These are phyloP conservation scores for Xiphydria camelus DNA, from an alignment of 2,888 invertebrate species.

Conservation along the genomic window DNA sequence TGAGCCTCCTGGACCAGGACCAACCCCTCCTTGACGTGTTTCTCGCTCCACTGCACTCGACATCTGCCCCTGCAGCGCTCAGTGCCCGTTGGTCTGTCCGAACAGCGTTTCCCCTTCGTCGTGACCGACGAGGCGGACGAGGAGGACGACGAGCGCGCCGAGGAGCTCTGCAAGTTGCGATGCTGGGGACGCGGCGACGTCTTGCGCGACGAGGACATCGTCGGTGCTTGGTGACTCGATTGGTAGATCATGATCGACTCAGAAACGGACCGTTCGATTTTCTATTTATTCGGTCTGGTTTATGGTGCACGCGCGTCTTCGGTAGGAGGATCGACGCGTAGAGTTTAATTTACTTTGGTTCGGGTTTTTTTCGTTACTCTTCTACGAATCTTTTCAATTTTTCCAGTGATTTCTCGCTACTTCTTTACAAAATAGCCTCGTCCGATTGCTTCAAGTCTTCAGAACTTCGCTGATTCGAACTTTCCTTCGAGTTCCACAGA, in stretches of 20 bases:
- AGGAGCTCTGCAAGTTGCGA: slow-evolving; percentile 39
- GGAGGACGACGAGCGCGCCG: slow-evolving; percentile 18
- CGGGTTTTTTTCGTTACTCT: no score
- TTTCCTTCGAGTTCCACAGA: no score
- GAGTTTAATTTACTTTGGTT: no score
- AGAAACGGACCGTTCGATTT: no score
- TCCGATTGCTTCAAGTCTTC: no score
- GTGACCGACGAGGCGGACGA: slow-evolving; percentile 32
- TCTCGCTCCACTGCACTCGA: slow-evolving; percentile 59
- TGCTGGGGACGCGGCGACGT: slow-evolving; percentile 49
- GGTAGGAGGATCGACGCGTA: no score
- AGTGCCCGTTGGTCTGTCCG: slow-evolving; percentile 20
- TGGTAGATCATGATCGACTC: slow-evolving; percentile 46
- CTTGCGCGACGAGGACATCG: slow-evolving; percentile 51
- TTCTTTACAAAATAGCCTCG: no score
- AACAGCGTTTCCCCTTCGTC: slow-evolving; percentile 25
- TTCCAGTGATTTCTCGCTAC: no score
- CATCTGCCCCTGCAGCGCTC: slow-evolving; percentile 47
- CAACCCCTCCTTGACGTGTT: slow-evolving; percentile 59
- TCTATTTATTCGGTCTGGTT: no score
- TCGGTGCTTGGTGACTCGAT: slow-evolving; percentile 46
- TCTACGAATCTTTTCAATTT: no score
- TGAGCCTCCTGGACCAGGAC: slow-evolving; percentile 59
- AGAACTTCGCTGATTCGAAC: no score
- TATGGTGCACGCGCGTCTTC: no score